Evolutionary conservation across 2,888 invertebrate species (phyloP), one percentile per base, ranked within the genome.

Genomic region (Protodeltote pygarga): DNA sequence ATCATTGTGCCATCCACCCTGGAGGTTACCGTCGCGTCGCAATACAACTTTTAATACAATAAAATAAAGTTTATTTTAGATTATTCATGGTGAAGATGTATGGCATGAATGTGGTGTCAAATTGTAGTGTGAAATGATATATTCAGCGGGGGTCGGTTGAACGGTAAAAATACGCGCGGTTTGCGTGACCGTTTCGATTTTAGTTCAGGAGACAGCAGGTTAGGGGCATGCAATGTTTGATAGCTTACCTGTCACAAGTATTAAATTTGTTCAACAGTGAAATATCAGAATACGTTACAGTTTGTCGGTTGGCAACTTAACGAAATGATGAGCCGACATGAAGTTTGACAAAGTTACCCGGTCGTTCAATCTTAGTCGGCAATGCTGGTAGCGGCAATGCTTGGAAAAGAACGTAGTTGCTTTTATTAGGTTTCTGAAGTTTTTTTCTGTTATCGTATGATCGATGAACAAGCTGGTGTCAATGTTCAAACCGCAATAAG

Each of bases 101-200:
- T 70, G 72, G 54, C 64, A 73, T 71, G 71, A 79, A 78, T 78
- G 71, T 78, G 79, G 89, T 84, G 86, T 87, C 80, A 78, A 81
- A 83, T 80, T 65, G 78, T 83, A 83, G 89, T 89, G 89, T 89
- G 82, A 88, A 87, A 87, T 86, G 87, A 86, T 86, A 85, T 86
- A 87, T 83, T 77, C 77, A 57, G 63, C 38, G 24, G 74, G 80
- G 83, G 72, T 65, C 50, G 66, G 68, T 60, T 60, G 63, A 71
- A 71, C 70, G 69, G 67, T 70, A 63, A 74, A 73, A 73, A 73
- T 74, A 79, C 66, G 73, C 47, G 64, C 48, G 27, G 73, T 32
- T 89, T 73, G 90, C 90, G 89, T 89, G 89, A 68, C 70, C 67
- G 62, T 42, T 73, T 76, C 84, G 77, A 86, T 86, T 86, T 71